Evolutionary conservation across 2,113 vertebrate species (phyloP).

Genomic region (Indicator indicator): DNA sequence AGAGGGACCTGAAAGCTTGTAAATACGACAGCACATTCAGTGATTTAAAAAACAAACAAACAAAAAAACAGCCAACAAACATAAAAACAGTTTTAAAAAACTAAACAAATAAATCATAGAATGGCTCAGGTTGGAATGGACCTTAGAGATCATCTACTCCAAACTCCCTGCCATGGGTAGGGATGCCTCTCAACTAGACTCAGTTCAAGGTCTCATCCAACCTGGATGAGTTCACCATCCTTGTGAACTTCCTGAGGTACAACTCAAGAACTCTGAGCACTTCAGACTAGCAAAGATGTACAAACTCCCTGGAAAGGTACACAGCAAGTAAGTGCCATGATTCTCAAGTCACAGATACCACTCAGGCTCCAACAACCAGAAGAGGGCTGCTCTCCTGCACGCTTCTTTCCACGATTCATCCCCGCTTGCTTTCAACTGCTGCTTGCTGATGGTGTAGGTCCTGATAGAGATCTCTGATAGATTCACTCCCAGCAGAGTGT

Average conservation of each 20-base stretch:
- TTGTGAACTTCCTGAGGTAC: not conserved
- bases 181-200: no score
- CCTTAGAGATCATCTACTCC: no score
- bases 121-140: no score
- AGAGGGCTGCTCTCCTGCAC: not conserved
- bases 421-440: not conserved
- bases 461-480: not conserved
- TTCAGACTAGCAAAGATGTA: not conserved
- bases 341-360: not conserved
- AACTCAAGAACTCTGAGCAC: not conserved
- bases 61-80: no score
- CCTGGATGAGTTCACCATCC: no score
- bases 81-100: no score
- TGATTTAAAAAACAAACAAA: no score
- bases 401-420: not conserved
- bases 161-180: no score
- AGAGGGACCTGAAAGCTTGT: no score
- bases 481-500: not conserved
- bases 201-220: no score
- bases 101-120: no score
- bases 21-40: no score
- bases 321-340: not conserved
- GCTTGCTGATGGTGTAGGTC: not conserved
- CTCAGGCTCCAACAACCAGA: not conserved
- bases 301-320: not conserved